Conservation (phyloP, 2,888 invertebrate species). For the Geotrupes spiniger region DNA sequence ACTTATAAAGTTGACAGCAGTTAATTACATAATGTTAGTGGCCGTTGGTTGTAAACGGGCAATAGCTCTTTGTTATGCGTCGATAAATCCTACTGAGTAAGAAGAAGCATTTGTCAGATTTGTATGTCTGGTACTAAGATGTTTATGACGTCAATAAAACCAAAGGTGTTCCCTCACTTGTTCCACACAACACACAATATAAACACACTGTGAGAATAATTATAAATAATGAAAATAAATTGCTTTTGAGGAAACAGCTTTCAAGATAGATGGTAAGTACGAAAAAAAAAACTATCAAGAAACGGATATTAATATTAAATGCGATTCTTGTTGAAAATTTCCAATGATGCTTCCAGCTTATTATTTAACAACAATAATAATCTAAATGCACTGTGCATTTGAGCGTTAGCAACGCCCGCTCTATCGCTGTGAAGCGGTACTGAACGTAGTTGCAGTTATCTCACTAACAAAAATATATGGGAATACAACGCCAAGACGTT, state of each 20-base stretch:
- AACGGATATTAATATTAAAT: no score
- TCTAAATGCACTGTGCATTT: no score
- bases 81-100: conserved; percentile 35
- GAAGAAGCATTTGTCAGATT: conserved; percentile 38
- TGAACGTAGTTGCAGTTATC: conserved; percentile 41
- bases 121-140: conserved; percentile 40
- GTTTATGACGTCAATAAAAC: conserved; percentile 41
- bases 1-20: conserved; percentile 30
- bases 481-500: conserved; percentile 43
- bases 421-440: conserved; percentile 28
- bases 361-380: no score
- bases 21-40: conserved; percentile 27
- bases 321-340: no score
- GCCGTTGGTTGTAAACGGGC: conserved; percentile 24
- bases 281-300: no score
- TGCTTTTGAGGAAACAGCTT: no score
- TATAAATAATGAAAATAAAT: no score
- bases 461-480: conserved; percentile 47
- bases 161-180: conserved; percentile 32
- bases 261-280: no score
- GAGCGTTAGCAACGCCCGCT: conserved; percentile 17
- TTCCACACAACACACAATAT: not conserved
- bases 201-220: no score
- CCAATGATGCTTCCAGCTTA: no score
- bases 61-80: conserved; percentile 9